A percentile compares a stretch with the other conserved stretches of the same genome.
Evolutionary conservation across 2,888 invertebrate genomes (phyloP).

Genomic region (Pandemis cinnamomeana): DNA sequence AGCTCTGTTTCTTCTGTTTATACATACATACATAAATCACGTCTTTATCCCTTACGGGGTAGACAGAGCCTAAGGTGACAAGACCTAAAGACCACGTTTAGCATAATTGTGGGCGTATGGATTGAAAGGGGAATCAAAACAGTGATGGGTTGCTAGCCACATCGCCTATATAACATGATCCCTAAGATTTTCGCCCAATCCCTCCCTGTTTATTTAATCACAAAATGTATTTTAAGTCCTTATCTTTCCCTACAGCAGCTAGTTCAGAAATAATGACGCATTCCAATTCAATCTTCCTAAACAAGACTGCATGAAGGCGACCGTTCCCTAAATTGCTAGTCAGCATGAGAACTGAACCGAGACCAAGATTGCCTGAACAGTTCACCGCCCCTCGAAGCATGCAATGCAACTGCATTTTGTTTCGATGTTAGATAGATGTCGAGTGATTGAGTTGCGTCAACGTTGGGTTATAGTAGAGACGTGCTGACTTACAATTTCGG

Average conservation of each 20-base stretch:
- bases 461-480: constrained; percentile 17
- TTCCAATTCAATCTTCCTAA: constrained; percentile 30
- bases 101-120: no score
- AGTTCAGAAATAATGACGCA: constrained; percentile 2
- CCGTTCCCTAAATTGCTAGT: constrained; percentile 36
- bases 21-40: no score
- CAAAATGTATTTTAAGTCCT: neutral
- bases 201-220: neutral
- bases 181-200: no score
- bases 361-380: constrained; percentile 29
- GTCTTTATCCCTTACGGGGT: no score
- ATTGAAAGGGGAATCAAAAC: no score
- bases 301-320: constrained; percentile 20
- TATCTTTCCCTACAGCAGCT: neutral
- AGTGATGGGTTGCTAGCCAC: no score
- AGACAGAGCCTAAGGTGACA: no score
- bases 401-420: constrained; percentile 60
- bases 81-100: no score
- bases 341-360: constrained; percentile 30
- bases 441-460: constrained; percentile 25
- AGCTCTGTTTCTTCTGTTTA: neutral
- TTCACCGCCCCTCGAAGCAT: constrained; percentile 52
- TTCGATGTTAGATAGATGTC: constrained; percentile 13
- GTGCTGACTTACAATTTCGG: neutral
- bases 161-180: no score